A percentile compares a stretch with the other conserved stretches of the same genome.
Conservation (phyloP, 1,140 invertebrate species). For the Notospermus geniculatus region DNA sequence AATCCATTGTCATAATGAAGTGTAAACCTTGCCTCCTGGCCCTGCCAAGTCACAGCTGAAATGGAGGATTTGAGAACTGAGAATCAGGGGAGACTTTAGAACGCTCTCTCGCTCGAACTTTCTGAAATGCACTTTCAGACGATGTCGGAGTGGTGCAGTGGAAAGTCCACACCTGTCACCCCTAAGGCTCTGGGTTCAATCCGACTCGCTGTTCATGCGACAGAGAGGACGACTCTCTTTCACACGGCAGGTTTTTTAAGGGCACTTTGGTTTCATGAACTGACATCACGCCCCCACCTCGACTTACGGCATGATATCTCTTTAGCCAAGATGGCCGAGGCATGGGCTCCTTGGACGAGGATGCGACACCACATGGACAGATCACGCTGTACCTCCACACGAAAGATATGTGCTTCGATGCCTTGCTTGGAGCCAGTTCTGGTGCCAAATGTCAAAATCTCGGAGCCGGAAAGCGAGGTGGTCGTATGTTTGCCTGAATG, state of each 20-base stretch:
- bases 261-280: not conserved
- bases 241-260: not conserved
- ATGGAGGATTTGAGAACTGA: not conserved
- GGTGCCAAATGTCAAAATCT: slow-evolving; percentile 83
- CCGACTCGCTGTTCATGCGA: too few relatives aligned
- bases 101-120: too few relatives aligned
- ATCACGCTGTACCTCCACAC: slow-evolving; percentile 91
- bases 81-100: too few relatives aligned
- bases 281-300: not conserved
- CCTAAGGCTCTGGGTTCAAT: too few relatives aligned
- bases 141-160: too few relatives aligned
- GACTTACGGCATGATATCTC: slow-evolving; percentile 72
- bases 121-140: too few relatives aligned
- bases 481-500: slow-evolving; percentile 59
- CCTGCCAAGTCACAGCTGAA: slow-evolving; percentile 71
- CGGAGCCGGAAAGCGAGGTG: slow-evolving; percentile 52
- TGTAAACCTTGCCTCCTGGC: slow-evolving; percentile 76
- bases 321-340: slow-evolving; percentile 64
- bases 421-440: slow-evolving; percentile 83
- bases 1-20: slow-evolving; percentile 88
- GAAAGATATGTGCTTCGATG: slow-evolving; percentile 80
- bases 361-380: slow-evolving; percentile 88
- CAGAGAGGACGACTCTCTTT: too few relatives aligned
- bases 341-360: slow-evolving; percentile 89
- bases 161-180: too few relatives aligned